phyloP scores from a whole-genome alignment of 2,888 invertebrate species.

The Tipula lateralis region DNA sequence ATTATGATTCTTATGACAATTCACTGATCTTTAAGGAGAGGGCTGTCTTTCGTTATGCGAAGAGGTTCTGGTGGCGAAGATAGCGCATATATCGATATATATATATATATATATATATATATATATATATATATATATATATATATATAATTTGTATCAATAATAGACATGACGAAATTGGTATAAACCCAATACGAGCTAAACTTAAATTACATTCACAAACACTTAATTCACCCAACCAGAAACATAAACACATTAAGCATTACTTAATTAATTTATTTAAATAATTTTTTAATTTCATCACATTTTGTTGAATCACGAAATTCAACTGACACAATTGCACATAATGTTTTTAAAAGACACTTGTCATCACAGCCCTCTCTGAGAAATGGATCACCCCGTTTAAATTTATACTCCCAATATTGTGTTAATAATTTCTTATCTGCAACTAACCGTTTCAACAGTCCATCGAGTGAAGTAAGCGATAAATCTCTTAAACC shows the following conservation, averaged over 20 bases:
- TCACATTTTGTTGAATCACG: constrained; percentile 30
- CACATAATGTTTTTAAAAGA: constrained; percentile 30
- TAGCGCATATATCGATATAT: too few species aligned
- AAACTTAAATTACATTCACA: background rate
- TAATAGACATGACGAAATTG: background rate
- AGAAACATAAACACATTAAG: background rate
- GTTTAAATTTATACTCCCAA: constrained; percentile 32
- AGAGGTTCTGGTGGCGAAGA: too few species aligned
- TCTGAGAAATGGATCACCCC: constrained; percentile 31
- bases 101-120: too few species aligned
- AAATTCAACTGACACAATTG: constrained; percentile 31
- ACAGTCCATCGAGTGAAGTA: constrained; percentile 54
- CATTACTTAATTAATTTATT: background rate
- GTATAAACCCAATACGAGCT: too few species aligned
- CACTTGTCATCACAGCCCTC: constrained; percentile 33
- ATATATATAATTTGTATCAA: background rate
- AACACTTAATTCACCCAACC: background rate
- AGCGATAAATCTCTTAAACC: constrained; percentile 56
- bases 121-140: too few species aligned
- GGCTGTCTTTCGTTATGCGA: too few species aligned
- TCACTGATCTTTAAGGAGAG: too few species aligned
- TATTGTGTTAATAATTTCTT: constrained; percentile 31
- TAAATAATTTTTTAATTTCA: background rate
- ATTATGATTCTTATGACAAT: too few species aligned
- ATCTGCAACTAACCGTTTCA: constrained; percentile 52